These are phyloP conservation scores for Ursus arctos DNA, from an alignment of 2,113 vertebrate genomes.

Conservation along the genomic window DNA sequence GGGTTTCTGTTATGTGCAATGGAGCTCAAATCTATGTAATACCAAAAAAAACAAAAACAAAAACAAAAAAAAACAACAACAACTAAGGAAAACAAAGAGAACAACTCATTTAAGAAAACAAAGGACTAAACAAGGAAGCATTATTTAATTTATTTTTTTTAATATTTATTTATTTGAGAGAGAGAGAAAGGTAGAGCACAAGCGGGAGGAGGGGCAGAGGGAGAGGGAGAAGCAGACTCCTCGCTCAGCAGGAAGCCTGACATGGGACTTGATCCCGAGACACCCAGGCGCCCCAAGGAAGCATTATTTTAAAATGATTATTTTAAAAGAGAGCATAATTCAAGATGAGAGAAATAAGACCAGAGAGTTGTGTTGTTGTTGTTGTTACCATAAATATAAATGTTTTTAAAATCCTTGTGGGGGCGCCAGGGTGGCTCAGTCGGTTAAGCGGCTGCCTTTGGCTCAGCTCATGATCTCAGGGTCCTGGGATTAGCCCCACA, in stretches of 20 bases:
- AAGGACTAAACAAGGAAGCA: background rate
- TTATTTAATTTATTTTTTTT: background rate
- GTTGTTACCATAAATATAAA: background rate
- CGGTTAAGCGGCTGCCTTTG: background rate
- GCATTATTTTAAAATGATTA: background rate
- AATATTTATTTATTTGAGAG: background rate
- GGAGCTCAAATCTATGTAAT: background rate
- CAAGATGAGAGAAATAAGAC: conserved; percentile 32
- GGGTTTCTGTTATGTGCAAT: background rate
- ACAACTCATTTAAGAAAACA: background rate
- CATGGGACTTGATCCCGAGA: no score
- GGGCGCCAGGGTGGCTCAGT: background rate
- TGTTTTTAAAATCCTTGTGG: background rate
- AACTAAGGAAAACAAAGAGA: background rate
- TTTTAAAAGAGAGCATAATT: background rate
- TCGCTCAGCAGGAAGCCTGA: no score
- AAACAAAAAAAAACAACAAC: background rate
- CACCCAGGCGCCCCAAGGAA: background rate
- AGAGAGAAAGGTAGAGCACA: no score
- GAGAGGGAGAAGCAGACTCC: no score
- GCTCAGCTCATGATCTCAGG: background rate
- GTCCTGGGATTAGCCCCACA: background rate
- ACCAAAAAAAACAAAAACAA: background rate
- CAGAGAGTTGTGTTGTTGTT: background rate
- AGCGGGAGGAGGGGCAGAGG: no score